Conservation (phyloP, 2,113 vertebrate genomes). For the Barbus barbus region DNA sequence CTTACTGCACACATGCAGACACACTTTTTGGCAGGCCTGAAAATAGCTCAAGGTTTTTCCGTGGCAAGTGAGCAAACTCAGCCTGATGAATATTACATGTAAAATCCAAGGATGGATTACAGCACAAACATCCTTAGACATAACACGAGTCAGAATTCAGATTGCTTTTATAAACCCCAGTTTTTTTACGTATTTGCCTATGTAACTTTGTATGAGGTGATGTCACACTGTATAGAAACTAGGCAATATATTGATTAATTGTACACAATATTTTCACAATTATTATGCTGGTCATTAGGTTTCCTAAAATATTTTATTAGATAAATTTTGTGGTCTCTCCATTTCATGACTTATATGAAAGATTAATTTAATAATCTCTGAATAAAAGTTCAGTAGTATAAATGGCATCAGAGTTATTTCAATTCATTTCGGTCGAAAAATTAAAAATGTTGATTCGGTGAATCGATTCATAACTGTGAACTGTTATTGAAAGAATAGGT, state of each 20-base stretch:
- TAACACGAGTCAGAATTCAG: slow-evolving; percentile 22
- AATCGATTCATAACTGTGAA: too few relatives aligned
- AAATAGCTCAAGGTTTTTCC: slow-evolving; percentile 51
- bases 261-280: not conserved
- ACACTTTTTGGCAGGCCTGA: slow-evolving; percentile 31
- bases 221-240: not conserved
- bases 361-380: too few relatives aligned
- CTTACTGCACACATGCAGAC: slow-evolving; percentile 33
- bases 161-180: not conserved
- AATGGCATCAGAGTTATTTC: not conserved
- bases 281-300: not conserved
- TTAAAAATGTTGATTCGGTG: too few relatives aligned
- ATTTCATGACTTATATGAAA: too few relatives aligned
- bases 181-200: not conserved
- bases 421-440: too few relatives aligned
- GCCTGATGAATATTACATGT: slow-evolving; percentile 47
- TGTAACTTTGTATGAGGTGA: not conserved
- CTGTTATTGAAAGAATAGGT: too few relatives aligned
- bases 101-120: slow-evolving; percentile 44
- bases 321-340: too few relatives aligned
- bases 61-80: slow-evolving; percentile 44
- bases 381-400: too few relatives aligned
- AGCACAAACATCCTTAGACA: slow-evolving; percentile 19
- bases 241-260: too few relatives aligned
- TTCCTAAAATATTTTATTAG: too few relatives aligned